Base-by-base conservation (phyloP, 2,797 vertebrate genomes). In the Agapornis canus region DNA sequence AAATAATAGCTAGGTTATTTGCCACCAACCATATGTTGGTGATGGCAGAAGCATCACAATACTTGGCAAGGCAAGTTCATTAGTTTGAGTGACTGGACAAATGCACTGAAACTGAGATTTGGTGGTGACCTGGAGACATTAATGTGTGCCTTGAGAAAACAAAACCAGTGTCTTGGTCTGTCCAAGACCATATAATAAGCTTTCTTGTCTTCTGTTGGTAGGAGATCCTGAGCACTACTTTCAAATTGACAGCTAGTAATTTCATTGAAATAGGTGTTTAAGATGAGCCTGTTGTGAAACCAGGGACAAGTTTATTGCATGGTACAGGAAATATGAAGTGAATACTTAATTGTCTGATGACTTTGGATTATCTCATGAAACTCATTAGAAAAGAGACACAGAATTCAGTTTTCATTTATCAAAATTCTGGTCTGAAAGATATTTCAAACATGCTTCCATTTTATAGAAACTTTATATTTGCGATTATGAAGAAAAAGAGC, bases 1-100 rank as follows among this genome's bases (percentile, higher is more conserved):
- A 98, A 98, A 98, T 98, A 98, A 98, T 95, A 95, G 82, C 93
- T 94, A 89, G 83, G 94, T 97, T 97, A 96, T 96, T 98, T 97
- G 82, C 92, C 84, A 96, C 57, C 90, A 97, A 94, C 94, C 95
- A 89, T 97, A 97, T 97, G 95, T 66, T 93, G 89, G 76, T 72
- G 85, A 71, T 16, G 51, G 64, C 76, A 59, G 52, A 59, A 32
- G 42, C 37, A 81, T 61, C 27, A 6, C 72, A 88, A 90, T 57
- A 66, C 48, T 92, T 69, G 81, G 12, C 60, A 90, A 92, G 71
- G 12, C 29, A 70, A 75, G 40, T 75, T 93, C 56, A 66, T 85
- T 68, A 37, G 26, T 73, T 89, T 86, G 90, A 76, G 77, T 49
- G 69, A 81, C 59, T 73, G 78, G 72, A 89, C 48, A 72, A 90